Base-by-base conservation (phyloP, 1,140 invertebrate species). In the Sminthurinus signatus region DNA sequence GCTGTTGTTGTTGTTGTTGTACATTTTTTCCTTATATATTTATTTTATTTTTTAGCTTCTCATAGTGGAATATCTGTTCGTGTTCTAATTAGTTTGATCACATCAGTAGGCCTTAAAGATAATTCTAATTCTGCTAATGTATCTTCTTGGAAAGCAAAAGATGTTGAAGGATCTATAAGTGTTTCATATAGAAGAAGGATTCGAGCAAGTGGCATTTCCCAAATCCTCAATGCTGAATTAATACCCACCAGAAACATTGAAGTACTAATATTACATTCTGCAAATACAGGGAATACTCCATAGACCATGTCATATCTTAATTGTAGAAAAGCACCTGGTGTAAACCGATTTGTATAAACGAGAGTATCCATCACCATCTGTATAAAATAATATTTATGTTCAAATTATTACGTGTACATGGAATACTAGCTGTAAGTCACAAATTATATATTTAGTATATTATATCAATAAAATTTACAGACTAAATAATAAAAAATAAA, bases 351-450 rank as follows among this genome's bases (percentile, higher is more conserved):
- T 17, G 54, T 32, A 27, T 39, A 44, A 0, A 70, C 52, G 39
- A 70, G 10, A 12, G 50, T 60, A 5, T 67, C 56, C 54, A 70
- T 52, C 2, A 67, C 17, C 58, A 67, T 64, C 69, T 70, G 27
- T 19, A 60, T 58, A 46, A 21, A 43, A 54, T 1, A 39, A 23
- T 21, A 51, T 43, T 36, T 2, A 27, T 21, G 15, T 10, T 27
- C 43, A 32, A 21, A n/a, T n/a, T n/a, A n/a, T n/a, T n/a, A n/a
- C n/a, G n/a, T n/a, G n/a, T n/a, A n/a, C n/a, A n/a, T n/a, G n/a
- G n/a, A n/a, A n/a, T n/a, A n/a, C n/a, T n/a, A n/a, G n/a, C n/a
- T n/a, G n/a, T n/a, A n/a, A n/a, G n/a, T n/a, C n/a, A n/a, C n/a
- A n/a, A n/a, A n/a, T n/a, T n/a, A n/a, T n/a, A n/a, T n/a, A n/a